phyloP scores from a whole-genome alignment of 2,113 vertebrate species.

The Hassar affinis region DNA sequence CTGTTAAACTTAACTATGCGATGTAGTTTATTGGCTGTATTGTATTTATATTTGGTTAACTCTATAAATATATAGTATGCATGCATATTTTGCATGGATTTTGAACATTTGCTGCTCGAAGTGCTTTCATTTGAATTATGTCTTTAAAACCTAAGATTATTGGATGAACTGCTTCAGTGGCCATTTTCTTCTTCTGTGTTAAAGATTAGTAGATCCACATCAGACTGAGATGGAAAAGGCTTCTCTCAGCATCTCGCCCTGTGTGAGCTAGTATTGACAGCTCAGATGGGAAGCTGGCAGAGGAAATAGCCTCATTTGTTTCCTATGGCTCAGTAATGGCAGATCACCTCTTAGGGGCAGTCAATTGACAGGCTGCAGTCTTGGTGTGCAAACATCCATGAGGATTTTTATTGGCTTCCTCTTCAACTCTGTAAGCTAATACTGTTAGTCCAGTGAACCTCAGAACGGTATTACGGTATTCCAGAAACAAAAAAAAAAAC shows the following conservation, averaged over 20 bases:
- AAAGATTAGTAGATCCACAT: constrained; percentile 26
- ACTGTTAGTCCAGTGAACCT: constrained; percentile 69
- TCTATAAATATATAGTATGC: not conserved
- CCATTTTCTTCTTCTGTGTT: constrained; percentile 19
- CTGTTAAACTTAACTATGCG: not conserved
- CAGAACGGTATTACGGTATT: constrained; percentile 68
- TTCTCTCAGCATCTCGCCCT: constrained; percentile 57
- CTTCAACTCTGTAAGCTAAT: constrained; percentile 69
- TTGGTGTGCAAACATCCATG: constrained; percentile 73
- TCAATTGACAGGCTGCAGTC: constrained; percentile 72
- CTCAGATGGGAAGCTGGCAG: constrained; percentile 71
- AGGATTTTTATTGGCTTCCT: constrained; percentile 68
- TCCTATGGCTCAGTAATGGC: constrained; percentile 74
- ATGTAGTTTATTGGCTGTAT: not conserved
- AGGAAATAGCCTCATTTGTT: constrained; percentile 79
- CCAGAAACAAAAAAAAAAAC: constrained; percentile 61
- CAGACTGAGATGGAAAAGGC: constrained; percentile 29
- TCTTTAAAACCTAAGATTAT: constrained; percentile 10
- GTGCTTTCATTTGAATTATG: not conserved
- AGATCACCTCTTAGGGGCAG: constrained; percentile 72
- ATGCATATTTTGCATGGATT: not conserved
- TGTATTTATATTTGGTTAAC: not conserved
- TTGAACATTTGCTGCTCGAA: not conserved
- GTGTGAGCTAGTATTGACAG: constrained; percentile 73
- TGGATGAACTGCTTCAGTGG: constrained; percentile 3